These are phyloP conservation scores for Dolichallabes microphthalmus DNA, from an alignment of 2,113 vertebrate genomes.

Conservation along the genomic window DNA sequence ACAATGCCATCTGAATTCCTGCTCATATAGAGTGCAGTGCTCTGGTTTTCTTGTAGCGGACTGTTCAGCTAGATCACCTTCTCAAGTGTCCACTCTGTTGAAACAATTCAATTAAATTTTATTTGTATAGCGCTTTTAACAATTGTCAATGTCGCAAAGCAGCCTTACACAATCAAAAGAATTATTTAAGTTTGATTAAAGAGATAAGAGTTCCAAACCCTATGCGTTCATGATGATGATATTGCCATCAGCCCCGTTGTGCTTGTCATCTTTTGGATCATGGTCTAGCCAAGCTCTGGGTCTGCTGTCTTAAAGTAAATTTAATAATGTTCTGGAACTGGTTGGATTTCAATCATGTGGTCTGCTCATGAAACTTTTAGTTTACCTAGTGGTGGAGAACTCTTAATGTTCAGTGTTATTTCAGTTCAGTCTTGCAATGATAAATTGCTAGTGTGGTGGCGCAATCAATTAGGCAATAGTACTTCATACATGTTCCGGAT, in stretches of 20 bases:
- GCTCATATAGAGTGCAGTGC: background rate
- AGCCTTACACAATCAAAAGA: too few relatives aligned
- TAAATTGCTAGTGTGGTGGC: too few relatives aligned
- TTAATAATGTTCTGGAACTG: background rate
- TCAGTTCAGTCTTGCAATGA: too few relatives aligned
- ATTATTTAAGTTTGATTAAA: too few relatives aligned
- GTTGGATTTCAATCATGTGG: background rate
- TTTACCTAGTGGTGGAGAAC: too few relatives aligned
- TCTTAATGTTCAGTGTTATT: too few relatives aligned
- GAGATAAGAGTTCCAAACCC: background rate
- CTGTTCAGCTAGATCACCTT: background rate
- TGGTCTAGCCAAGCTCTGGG: background rate
- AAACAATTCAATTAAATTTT: too few relatives aligned
- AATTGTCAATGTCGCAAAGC: too few relatives aligned
- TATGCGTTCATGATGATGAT: background rate
- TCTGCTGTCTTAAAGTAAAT: too few relatives aligned
- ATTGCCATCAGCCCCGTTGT: background rate
- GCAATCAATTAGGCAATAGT: too few relatives aligned
- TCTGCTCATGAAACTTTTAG: background rate
- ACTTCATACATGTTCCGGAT: too few relatives aligned
- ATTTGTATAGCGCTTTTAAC: too few relatives aligned
- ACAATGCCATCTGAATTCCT: background rate
- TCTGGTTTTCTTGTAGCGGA: background rate
- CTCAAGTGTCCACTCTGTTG: background rate
- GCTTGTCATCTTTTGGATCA: background rate